These are phyloP conservation scores for Catharus ustulatus DNA, from an alignment of 2,797 vertebrate species.

Conservation along the genomic window DNA sequence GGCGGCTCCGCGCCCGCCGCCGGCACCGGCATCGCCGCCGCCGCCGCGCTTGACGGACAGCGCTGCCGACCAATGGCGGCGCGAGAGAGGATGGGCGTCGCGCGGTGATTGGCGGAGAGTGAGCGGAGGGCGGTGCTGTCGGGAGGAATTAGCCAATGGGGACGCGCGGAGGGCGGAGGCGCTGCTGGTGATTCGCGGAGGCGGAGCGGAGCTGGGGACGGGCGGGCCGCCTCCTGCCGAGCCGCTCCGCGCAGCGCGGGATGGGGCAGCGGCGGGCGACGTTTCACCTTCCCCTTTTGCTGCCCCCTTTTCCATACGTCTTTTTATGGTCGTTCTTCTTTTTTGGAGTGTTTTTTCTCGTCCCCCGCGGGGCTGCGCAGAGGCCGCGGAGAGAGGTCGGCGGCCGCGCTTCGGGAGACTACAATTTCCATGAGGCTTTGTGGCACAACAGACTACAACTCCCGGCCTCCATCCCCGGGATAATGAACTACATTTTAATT, in stretches of 20 bases:
- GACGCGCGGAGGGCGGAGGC: neutral
- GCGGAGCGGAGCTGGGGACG: neutral
- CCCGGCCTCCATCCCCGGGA: too few relatives aligned
- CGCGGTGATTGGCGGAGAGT: neutral
- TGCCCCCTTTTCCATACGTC: accelerated
- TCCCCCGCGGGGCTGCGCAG: neutral
- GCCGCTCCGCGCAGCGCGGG: neutral
- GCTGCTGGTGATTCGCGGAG: neutral
- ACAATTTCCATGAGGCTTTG: neutral
- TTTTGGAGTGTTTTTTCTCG: neutral
- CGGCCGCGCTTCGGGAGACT: neutral
- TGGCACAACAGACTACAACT: neutral
- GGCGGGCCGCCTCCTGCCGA: neutral
- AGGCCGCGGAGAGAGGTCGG: neutral
- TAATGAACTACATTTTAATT: accelerated
- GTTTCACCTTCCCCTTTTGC: too few relatives aligned
- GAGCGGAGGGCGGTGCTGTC: neutral
- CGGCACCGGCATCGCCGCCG: conserved; percentile 25
- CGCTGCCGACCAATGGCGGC: accelerated
- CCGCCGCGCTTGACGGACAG: conserved; percentile 44
- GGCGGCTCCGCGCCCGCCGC: conserved; percentile 9
- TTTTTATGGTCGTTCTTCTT: neutral
- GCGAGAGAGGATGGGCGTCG: accelerated
- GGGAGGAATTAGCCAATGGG: neutral
- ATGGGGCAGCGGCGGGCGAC: neutral